Evolutionary conservation across 2,888 invertebrate genomes (phyloP).

Genomic region (Metopia argyrocephala): DNA sequence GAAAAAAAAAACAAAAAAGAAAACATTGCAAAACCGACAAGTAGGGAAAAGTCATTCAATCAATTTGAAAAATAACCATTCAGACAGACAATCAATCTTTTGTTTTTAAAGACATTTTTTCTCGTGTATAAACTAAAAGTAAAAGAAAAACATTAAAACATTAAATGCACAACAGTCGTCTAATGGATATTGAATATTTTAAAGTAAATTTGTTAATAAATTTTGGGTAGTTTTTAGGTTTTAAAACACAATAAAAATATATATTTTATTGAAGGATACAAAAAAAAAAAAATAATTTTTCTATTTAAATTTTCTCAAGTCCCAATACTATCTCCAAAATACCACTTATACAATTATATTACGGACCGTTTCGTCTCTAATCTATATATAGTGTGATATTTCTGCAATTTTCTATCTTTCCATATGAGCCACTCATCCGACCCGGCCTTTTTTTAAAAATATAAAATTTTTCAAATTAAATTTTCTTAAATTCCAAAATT

Average conservation of each 20-base stretch:
- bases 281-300: neutral
- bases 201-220: neutral
- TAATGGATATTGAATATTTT: neutral
- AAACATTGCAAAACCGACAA: neutral
- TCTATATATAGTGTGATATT: no score
- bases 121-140: neutral
- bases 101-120: neutral
- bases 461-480: no score
- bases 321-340: no score
- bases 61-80: conserved; percentile 11
- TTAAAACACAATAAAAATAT: neutral
- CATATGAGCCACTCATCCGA: no score
- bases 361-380: no score
- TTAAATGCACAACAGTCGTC: neutral
- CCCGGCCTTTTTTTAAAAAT: no score
- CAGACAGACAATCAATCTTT: conserved; percentile 26
- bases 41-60: conserved; percentile 13
- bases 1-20: neutral
- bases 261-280: neutral
- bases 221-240: neutral
- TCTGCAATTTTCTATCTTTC: no score
- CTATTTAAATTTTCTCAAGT: no score
- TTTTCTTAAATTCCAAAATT: no score
- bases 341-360: no score
- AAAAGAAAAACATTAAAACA: neutral